phyloP scores from a whole-genome alignment of 2,113 vertebrate genomes.

The Zosterops hypoxanthus region DNA sequence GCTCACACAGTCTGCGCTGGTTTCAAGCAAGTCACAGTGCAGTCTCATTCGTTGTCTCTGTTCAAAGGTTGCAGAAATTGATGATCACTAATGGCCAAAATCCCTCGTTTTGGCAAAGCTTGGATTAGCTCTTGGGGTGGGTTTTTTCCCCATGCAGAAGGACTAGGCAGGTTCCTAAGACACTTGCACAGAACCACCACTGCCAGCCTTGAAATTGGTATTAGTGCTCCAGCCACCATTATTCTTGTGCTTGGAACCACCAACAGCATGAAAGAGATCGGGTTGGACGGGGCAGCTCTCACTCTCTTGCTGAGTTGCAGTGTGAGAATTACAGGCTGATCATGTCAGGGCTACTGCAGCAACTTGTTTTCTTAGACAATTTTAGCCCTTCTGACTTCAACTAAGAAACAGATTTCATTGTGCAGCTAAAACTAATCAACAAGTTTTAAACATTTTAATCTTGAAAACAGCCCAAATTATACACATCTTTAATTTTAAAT shows the following conservation, averaged over 20 bases:
- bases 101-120: not conserved
- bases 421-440: not conserved
- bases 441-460: not conserved
- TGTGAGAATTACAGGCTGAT: not conserved
- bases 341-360: accelerated
- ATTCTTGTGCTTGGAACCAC: not conserved
- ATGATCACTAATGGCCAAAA: not conserved
- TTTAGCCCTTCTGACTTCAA: not conserved
- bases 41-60: not conserved
- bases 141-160: not conserved
- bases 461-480: not conserved
- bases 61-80: not conserved
- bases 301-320: not conserved
- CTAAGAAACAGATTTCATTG: not conserved
- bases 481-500: not conserved
- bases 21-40: not conserved
- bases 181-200: not conserved
- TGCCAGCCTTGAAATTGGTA: not conserved
- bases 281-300: not conserved
- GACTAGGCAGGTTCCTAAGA: not conserved
- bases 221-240: not conserved
- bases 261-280: accelerated
- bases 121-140: not conserved
- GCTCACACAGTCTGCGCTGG: accelerated
- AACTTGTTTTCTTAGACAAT: not conserved